Evolutionary conservation across 2,888 invertebrate genomes (phyloP).

Genomic region (Schizaphis graminum): DNA sequence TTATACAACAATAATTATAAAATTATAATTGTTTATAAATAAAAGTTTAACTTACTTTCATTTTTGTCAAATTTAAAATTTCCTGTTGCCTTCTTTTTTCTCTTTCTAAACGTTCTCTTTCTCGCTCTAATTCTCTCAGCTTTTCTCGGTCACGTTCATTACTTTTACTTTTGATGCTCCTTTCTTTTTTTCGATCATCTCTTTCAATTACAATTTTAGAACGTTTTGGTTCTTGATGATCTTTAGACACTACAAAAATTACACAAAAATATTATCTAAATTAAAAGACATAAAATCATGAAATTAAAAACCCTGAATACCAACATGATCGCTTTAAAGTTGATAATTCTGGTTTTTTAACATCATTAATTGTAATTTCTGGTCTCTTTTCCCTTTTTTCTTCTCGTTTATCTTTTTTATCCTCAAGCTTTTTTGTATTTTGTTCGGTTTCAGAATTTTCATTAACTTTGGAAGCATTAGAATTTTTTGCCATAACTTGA

Average conservation of each 20-base stretch:
- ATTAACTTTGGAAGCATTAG: slow-evolving; percentile 72
- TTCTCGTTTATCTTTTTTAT: slow-evolving; percentile 69
- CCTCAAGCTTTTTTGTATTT: slow-evolving; percentile 67
- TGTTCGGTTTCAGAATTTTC: slow-evolving; percentile 66
- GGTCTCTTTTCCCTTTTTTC: slow-evolving; percentile 69
- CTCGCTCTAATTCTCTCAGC: slow-evolving; percentile 56
- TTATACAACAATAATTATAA: not conserved
- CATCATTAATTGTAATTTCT: slow-evolving; percentile 64
- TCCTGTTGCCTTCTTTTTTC: slow-evolving; percentile 59
- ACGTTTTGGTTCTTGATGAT: slow-evolving; percentile 54
- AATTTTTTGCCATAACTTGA: slow-evolving; percentile 73
- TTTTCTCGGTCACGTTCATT: slow-evolving; percentile 59
- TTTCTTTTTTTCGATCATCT: slow-evolving; percentile 56
- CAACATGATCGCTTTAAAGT: slow-evolving; percentile 10
- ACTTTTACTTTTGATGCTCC: slow-evolving; percentile 59
- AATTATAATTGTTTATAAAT: slow-evolving; percentile 18
- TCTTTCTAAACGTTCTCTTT: slow-evolving; percentile 58
- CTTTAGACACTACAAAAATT: slow-evolving; percentile 56
- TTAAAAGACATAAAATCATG: not conserved
- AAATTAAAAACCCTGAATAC: slow-evolving; percentile 67
- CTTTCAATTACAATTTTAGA: slow-evolving; percentile 59
- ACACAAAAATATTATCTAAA: not conserved
- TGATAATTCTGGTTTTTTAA: slow-evolving; percentile 38
- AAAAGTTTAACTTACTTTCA: slow-evolving; percentile 43
- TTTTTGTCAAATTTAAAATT: slow-evolving; percentile 57